A percentile compares a stretch with the other conserved stretches of the same genome.
Conservation (phyloP, 2,797 vertebrate genomes). For the Halcyon badia region DNA sequence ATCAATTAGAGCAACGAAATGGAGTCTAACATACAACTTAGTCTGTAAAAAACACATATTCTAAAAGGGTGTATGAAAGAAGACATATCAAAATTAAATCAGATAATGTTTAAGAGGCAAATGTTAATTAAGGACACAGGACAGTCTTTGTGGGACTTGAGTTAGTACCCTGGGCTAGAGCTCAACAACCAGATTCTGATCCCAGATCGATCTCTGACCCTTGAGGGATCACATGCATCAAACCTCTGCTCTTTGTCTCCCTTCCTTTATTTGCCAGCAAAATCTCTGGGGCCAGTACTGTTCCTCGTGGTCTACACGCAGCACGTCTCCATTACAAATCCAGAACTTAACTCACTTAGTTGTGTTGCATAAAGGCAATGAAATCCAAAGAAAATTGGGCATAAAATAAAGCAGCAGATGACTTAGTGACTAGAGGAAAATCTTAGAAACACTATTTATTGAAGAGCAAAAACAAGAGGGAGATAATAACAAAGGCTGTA, state of each 20-base stretch:
- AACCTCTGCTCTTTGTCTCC: background rate
- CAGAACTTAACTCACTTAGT: accelerated
- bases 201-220: background rate
- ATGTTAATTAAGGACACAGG: background rate
- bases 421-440: background rate
- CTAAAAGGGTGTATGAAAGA: background rate
- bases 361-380: accelerated
- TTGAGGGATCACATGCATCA: background rate
- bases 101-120: background rate
- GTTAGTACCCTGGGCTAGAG: background rate
- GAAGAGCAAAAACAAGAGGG: background rate
- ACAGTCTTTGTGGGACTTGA: background rate
- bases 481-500: background rate
- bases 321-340: background rate
- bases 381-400: background rate
- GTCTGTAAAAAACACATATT: background rate
- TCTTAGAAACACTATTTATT: background rate
- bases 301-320: background rate
- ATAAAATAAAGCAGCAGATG: background rate
- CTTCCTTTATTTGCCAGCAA: background rate
- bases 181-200: background rate
- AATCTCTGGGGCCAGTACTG: background rate
- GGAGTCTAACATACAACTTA: background rate
- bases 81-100: background rate
- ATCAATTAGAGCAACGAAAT: background rate